phyloP scores from a whole-genome alignment of 1,140 invertebrate genomes.

The Physella acuta region DNA sequence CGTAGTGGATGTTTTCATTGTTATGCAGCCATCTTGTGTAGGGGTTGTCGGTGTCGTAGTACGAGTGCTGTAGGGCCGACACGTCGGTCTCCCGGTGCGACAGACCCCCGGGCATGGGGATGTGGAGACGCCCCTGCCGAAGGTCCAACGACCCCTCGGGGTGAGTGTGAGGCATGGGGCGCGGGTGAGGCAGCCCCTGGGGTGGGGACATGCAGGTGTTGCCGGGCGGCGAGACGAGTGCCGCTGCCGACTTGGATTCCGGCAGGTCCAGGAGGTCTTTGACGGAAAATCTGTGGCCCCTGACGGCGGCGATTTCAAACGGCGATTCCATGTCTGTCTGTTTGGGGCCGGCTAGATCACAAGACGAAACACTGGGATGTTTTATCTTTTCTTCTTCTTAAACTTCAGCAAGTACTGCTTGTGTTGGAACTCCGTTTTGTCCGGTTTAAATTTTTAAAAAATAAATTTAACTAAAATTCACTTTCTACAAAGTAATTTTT shows the following conservation, averaged over 20 bases:
- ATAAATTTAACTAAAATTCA: background rate
- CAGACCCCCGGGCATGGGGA: background rate
- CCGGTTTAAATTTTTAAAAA: background rate
- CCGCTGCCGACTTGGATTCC: conserved; percentile 31
- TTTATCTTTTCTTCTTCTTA: too few species aligned
- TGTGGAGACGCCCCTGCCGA: conserved; percentile 20
- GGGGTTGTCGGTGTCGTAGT: conserved; percentile 48
- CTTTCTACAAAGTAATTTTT: background rate
- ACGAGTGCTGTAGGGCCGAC: conserved; percentile 28
- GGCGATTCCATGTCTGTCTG: background rate
- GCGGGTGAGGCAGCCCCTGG: conserved; percentile 34
- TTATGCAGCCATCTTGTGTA: conserved; percentile 53
- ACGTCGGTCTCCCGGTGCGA: conserved; percentile 17
- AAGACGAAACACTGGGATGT: too few species aligned
- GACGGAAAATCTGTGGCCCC: conserved; percentile 50
- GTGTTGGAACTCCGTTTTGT: background rate
- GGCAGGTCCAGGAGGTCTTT: conserved; percentile 55
- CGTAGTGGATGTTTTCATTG: conserved; percentile 39
- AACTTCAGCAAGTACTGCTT: too few species aligned
- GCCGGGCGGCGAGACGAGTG: conserved; percentile 30
- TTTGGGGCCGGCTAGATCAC: too few species aligned
- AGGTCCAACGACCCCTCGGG: conserved; percentile 25
- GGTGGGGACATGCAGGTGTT: conserved; percentile 30
- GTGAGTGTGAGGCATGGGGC: conserved; percentile 31
- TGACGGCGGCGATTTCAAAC: conserved; percentile 41